Conservation (phyloP, 2,113 vertebrate genomes). For the Reinhardtius hippoglossoides region DNA sequence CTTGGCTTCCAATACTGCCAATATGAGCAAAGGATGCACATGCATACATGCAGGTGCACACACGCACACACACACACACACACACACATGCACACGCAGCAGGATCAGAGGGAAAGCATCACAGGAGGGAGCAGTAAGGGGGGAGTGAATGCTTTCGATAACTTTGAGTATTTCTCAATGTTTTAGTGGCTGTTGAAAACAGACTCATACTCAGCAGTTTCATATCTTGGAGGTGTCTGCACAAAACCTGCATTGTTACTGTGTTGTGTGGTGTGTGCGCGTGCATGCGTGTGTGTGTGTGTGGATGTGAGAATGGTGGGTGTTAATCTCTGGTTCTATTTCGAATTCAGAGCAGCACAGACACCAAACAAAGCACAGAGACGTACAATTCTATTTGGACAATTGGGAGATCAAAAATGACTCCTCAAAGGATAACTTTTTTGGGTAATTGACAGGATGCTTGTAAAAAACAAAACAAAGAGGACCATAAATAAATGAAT, state of each 20-base stretch:
- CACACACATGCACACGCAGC: constrained; percentile 8
- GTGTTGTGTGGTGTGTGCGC: constrained; percentile 48
- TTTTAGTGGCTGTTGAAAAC: constrained; percentile 56
- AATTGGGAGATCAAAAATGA: constrained; percentile 61
- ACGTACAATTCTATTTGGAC: constrained; percentile 34
- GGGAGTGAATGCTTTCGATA: constrained; percentile 37
- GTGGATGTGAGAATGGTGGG: background rate
- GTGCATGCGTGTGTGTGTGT: background rate
- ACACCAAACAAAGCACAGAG: constrained; percentile 27
- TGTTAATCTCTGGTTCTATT: constrained; percentile 35
- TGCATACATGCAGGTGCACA: background rate
- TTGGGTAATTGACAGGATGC: constrained; percentile 67
- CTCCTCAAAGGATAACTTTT: constrained; percentile 60
- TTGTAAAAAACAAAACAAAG: constrained; percentile 34
- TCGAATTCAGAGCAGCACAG: constrained; percentile 20
- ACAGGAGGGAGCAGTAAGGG: constrained; percentile 43
- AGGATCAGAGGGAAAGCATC: constrained; percentile 47
- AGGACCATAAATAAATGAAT: constrained; percentile 71
- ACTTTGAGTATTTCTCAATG: constrained; percentile 39
- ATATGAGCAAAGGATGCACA: constrained; percentile 13
- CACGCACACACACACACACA: background rate
- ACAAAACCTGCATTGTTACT: background rate
- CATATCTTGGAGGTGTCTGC: constrained; percentile 50
- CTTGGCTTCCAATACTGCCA: constrained; percentile 29
- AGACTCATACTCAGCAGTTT: constrained; percentile 65